phyloP scores from a whole-genome alignment of 2,113 vertebrate species.

The Pantherophis guttatus region DNA sequence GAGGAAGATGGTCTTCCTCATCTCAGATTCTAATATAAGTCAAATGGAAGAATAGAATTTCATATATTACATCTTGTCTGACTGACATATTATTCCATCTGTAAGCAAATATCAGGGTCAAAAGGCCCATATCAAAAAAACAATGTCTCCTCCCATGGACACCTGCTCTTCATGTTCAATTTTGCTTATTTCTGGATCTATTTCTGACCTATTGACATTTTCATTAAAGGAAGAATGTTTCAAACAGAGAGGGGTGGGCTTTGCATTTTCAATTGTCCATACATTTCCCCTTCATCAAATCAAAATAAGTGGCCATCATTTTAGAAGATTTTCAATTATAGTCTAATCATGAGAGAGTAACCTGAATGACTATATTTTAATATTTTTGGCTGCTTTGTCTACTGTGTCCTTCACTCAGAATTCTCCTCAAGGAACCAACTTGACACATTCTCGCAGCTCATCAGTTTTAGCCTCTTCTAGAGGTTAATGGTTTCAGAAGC shows the following conservation, averaged over 20 bases:
- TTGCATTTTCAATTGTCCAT: background rate
- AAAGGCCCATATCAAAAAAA: background rate
- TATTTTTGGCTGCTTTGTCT: slow-evolving; percentile 24
- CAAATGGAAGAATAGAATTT: background rate
- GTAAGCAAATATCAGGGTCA: background rate
- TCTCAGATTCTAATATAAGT: background rate
- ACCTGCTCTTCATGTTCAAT: background rate
- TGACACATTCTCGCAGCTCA: slow-evolving; percentile 17
- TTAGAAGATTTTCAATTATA: background rate
- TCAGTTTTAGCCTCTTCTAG: slow-evolving; percentile 13
- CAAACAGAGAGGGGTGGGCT: background rate
- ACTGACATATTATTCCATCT: background rate
- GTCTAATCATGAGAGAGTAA: slow-evolving; percentile 29
- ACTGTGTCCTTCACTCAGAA: slow-evolving; percentile 30
- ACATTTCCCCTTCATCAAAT: background rate
- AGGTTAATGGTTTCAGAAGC: background rate
- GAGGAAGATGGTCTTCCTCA: background rate
- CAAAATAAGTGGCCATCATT: background rate
- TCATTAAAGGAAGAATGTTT: background rate
- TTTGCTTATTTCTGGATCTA: background rate
- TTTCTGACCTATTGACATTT: background rate
- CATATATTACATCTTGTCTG: background rate
- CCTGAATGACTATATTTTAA: slow-evolving; percentile 28
- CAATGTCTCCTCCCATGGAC: background rate
- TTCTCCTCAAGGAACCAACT: slow-evolving; percentile 20